Percentiles rank a stretch among this genome's conserved stretches.
phyloP scores from a whole-genome alignment of 1,140 invertebrate species.

The Megalonaias nervosa region DNA sequence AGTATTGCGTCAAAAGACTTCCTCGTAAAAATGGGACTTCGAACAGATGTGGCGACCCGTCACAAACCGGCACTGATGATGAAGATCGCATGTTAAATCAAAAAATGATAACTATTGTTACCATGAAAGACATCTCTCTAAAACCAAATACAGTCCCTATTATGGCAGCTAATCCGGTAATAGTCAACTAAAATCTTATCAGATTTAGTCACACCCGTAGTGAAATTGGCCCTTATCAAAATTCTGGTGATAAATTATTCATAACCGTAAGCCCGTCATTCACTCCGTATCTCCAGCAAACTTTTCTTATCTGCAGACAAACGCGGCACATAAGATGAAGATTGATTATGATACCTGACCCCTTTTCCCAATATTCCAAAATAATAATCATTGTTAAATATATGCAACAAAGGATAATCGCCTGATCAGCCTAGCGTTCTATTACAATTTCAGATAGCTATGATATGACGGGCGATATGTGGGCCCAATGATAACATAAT shows the following conservation, averaged over 20 bases:
- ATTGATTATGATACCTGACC: slow-evolving; percentile 30
- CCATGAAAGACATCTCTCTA: too few relatives aligned
- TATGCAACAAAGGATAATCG: slow-evolving; percentile 28
- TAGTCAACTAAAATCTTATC: background rate
- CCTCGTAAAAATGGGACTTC: too few relatives aligned
- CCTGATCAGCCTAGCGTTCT: slow-evolving; percentile 23
- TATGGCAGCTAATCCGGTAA: background rate
- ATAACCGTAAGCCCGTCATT: background rate
- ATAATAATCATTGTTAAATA: slow-evolving; percentile 21
- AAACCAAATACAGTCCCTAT: background rate
- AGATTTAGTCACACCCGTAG: background rate
- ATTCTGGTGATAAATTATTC: slow-evolving; percentile 10
- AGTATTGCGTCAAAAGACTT: too few relatives aligned
- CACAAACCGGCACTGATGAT: too few relatives aligned
- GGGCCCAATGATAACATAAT: background rate
- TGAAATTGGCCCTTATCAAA: slow-evolving; percentile 3
- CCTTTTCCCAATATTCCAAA: slow-evolving; percentile 4
- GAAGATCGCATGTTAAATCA: too few relatives aligned
- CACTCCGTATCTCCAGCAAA: background rate
- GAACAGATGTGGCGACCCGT: too few relatives aligned
- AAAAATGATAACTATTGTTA: too few relatives aligned
- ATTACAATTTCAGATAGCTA: slow-evolving; percentile 23
- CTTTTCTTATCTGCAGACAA: too few relatives aligned
- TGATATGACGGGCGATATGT: slow-evolving; percentile 19
- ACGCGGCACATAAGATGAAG: background rate